Base-by-base conservation (phyloP, 2,888 invertebrate species). In the Limnephilus auricula region DNA sequence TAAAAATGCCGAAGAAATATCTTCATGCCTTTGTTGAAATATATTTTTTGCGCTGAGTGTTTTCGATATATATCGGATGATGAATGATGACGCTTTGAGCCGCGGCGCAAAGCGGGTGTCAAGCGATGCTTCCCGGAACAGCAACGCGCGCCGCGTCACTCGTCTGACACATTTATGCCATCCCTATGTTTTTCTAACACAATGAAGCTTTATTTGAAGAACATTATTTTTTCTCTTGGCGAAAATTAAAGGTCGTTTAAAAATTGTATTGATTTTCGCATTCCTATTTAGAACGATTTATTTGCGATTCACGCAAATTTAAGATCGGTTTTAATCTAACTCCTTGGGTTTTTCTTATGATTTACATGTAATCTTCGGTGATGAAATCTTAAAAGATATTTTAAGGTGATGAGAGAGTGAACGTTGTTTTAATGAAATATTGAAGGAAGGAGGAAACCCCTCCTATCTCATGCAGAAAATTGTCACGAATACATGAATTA, bases 11-110 rank as follows among this genome's bases (percentile, higher is more conserved):
- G 65, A 65, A 32, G 80, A 31, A 80, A 80, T 80, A 32, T 80
- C 80, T 80, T 32, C 30, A 32, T 32, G 80, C 32, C 32, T 80
- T 32, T 32, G 31, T 80, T 80, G 18, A 80, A 80, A 32, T 80
- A 15, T 32, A 80, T 80, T 80, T 79, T 80, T 80, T 32, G 30
- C 80, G 30, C 85, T 85, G 65, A 65, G 65, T 65, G 85, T 85
- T 85, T 34, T 85, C 85, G 40, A 85, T 85, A 40, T 30, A 15
- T 65, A 65, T 40, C n/a, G 40, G 40, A 85, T 85, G 85, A 85
- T 85, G 85, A 40, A 85, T 85, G 85, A 40, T 85, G 80, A 80
- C 18, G 85, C 30, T 6, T 30, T 34, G 40, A 34, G 85, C 85
- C 40, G 2, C 30, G 37, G 85, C 85, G 37, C 40, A 30, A 40